Conservation (phyloP, 2,888 invertebrate species). For the Pycnomerus fuliginosus region DNA sequence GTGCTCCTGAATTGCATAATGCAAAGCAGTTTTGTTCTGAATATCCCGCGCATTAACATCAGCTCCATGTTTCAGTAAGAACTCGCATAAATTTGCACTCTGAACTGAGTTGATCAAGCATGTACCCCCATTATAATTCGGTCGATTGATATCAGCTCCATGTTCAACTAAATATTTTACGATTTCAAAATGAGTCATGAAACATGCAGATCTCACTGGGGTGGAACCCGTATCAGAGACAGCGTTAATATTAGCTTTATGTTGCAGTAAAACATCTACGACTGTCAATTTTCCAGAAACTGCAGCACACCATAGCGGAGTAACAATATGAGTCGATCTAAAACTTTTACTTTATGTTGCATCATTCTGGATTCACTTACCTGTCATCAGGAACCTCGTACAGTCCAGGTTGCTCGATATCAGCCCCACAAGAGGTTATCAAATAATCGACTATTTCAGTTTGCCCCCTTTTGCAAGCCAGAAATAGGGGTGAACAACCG, state of each 20-base stretch:
- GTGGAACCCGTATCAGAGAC: slow-evolving; percentile 86
- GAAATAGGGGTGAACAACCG: slow-evolving; percentile 80
- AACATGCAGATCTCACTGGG: slow-evolving; percentile 88
- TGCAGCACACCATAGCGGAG: slow-evolving; percentile 90
- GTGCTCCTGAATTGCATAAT: slow-evolving; percentile 89
- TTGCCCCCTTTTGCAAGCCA: slow-evolving; percentile 76
- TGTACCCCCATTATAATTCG: slow-evolving; percentile 90
- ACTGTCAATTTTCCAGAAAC: slow-evolving; percentile 79
- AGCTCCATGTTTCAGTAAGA: slow-evolving; percentile 77
- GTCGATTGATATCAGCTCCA: slow-evolving; percentile 79
- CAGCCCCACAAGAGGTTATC: slow-evolving; percentile 76
- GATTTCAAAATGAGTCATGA: slow-evolving; percentile 84
- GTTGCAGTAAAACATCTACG: slow-evolving; percentile 73
- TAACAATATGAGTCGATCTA: slow-evolving; percentile 74
- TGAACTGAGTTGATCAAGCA: slow-evolving; percentile 93
- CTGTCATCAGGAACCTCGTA: slow-evolving; percentile 84
- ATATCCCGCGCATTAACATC: slow-evolving; percentile 84
- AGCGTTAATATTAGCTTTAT: slow-evolving; percentile 85
- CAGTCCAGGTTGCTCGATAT: slow-evolving; percentile 81
- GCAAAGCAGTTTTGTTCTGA: slow-evolving; percentile 87
- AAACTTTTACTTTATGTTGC: slow-evolving; percentile 17
- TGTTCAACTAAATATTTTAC: slow-evolving; percentile 73
- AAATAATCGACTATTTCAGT: slow-evolving; percentile 84
- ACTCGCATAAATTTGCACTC: slow-evolving; percentile 76
- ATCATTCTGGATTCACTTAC: slow-evolving; percentile 32